Percentiles rank a stretch among this genome's conserved stretches.
phyloP scores from a whole-genome alignment of 2,888 invertebrate species.

The Nephrotoma flavescens region DNA sequence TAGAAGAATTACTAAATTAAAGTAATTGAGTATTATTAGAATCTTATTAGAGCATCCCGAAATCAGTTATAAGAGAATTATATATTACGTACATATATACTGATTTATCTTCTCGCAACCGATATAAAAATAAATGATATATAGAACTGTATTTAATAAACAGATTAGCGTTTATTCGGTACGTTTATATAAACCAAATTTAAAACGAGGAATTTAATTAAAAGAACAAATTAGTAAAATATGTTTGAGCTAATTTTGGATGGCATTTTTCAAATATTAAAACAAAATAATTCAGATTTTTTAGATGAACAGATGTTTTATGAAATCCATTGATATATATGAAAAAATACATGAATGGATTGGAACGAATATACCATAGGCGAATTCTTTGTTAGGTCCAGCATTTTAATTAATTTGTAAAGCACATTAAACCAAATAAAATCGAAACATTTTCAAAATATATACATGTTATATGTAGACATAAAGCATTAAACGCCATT shows the following conservation, averaged over 20 bases:
- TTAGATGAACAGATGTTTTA: background rate
- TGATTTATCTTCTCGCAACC: background rate
- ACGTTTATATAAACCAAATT: background rate
- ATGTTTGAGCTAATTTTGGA: background rate
- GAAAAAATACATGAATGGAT: background rate
- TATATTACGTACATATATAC: too few species aligned
- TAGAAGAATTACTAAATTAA: too few species aligned
- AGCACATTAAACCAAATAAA: too few species aligned
- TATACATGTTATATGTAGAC: too few species aligned
- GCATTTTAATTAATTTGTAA: too few species aligned
- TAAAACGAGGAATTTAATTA: background rate
- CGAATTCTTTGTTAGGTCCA: background rate
- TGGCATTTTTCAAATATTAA: background rate
- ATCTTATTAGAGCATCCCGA: too few species aligned
- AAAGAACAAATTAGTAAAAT: background rate
- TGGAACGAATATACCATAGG: background rate
- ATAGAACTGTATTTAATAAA: background rate
- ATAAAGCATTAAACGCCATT: too few species aligned
- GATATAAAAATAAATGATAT: background rate
- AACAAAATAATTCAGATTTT: background rate
- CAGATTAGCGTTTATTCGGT: background rate
- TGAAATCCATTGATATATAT: background rate
- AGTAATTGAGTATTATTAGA: too few species aligned
- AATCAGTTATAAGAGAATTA: too few species aligned
- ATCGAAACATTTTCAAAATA: too few species aligned